phyloP scores from a whole-genome alignment of 2,113 vertebrate species.

The Erythrocebus patas region DNA sequence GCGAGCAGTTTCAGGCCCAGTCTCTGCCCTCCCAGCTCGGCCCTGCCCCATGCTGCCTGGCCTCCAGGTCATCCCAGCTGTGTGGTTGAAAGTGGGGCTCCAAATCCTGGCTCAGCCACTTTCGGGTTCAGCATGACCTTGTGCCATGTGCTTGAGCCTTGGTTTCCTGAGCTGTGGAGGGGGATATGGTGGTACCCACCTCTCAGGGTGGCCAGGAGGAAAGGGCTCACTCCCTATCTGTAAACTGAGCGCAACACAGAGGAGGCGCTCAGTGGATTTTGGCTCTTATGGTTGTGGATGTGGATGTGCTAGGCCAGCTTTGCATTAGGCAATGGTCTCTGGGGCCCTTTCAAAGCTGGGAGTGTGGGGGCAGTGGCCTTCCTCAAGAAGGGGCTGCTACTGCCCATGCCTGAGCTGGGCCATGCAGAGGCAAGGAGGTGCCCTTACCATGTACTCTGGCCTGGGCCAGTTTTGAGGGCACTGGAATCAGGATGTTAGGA shows the following conservation, averaged over 20 bases:
- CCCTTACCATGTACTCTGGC: neutral
- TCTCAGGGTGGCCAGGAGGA: neutral
- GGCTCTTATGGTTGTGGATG: neutral
- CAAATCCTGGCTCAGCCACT: neutral
- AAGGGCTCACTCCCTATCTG: accelerated
- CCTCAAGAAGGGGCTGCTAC: neutral
- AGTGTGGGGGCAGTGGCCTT: neutral
- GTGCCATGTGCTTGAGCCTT: neutral
- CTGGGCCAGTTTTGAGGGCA: neutral
- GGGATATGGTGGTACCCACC: no score
- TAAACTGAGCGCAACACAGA: neutral
- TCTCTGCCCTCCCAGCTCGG: neutral
- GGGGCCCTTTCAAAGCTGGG: neutral
- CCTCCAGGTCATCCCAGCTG: neutral
- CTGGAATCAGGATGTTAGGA: neutral
- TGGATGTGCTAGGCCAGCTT: neutral
- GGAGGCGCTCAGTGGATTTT: accelerated
- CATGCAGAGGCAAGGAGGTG: neutral
- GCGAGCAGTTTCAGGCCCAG: accelerated
- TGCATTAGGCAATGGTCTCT: neutral
- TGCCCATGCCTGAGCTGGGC: neutral
- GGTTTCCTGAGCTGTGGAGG: no score
- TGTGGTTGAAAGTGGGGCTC: accelerated
- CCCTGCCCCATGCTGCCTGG: neutral
- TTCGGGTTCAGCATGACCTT: neutral